phyloP scores from a whole-genome alignment of 2,888 invertebrate genomes.

The Meteorus cinctellus region DNA sequence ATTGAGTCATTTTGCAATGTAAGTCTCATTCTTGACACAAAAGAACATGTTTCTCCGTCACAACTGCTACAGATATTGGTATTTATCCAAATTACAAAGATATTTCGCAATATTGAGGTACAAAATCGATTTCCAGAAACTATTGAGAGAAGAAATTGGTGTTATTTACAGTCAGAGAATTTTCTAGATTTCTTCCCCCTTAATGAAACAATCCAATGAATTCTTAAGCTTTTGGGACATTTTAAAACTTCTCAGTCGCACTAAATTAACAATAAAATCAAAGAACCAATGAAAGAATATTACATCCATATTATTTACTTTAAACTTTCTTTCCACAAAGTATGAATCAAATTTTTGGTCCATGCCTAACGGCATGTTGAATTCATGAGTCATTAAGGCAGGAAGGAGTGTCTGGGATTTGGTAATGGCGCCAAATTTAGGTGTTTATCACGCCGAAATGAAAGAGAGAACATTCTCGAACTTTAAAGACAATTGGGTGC shows the following conservation, averaged over 20 bases:
- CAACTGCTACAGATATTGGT: neutral
- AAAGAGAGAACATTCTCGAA: constrained; percentile 42
- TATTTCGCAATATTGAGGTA: no score
- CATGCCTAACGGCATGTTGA: neutral
- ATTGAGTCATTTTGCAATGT: constrained; percentile 51
- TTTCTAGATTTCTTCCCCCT: no score
- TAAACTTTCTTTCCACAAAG: neutral
- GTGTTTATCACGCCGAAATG: constrained; percentile 58
- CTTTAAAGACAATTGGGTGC: constrained; percentile 18
- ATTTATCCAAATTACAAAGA: neutral
- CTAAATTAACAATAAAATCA: no score
- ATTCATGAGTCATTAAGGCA: constrained; percentile 34
- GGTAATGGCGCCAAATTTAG: constrained; percentile 63
- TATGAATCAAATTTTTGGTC: neutral
- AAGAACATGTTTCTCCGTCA: neutral
- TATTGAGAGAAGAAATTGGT: no score
- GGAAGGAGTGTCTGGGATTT: constrained; percentile 52
- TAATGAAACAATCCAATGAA: no score
- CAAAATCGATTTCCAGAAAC: no score
- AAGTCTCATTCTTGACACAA: constrained; percentile 22
- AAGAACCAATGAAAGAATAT: neutral
- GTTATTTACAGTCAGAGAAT: no score
- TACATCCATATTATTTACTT: neutral
- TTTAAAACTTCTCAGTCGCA: no score
- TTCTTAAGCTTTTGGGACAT: no score